Conservation (phyloP, 2,888 invertebrate species). For the Eilema caniola region DNA sequence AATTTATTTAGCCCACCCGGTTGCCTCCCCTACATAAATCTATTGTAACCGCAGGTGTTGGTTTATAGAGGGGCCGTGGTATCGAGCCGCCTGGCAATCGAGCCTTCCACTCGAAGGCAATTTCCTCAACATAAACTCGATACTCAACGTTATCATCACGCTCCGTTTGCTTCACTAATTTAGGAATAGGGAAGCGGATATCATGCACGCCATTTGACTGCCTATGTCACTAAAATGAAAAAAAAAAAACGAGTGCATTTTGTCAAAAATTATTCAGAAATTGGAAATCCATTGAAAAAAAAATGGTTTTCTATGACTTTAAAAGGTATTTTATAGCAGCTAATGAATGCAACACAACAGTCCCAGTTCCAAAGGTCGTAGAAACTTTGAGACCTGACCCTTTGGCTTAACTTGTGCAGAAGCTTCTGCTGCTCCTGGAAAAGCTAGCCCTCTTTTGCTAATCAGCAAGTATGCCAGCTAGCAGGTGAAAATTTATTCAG, state of each 20-base stretch:
- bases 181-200: constrained; percentile 55
- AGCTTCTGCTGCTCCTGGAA: too few relatives aligned
- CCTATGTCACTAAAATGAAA: constrained; percentile 20
- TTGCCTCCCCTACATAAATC: constrained; percentile 32
- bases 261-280: background rate
- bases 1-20: constrained; percentile 12
- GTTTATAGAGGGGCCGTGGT: constrained; percentile 42
- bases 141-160: constrained; percentile 53
- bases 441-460: background rate
- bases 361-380: too few relatives aligned
- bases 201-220: constrained; percentile 43
- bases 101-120: constrained; percentile 53
- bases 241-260: background rate
- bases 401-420: too few relatives aligned
- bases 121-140: constrained; percentile 57
- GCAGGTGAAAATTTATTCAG: background rate
- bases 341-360: too few relatives aligned
- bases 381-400: too few relatives aligned
- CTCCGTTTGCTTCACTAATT: constrained; percentile 57
- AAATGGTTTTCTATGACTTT: too few relatives aligned
- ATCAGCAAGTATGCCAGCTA: background rate
- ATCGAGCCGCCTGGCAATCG: constrained; percentile 44
- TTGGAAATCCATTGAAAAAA: too few relatives aligned
- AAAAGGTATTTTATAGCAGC: too few relatives aligned
- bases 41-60: constrained; percentile 54